Percentiles rank a stretch among this genome's conserved stretches.
These are phyloP conservation scores for Calliopsis andreniformis DNA, from an alignment of 1,140 invertebrate species.

Conservation along the genomic window DNA sequence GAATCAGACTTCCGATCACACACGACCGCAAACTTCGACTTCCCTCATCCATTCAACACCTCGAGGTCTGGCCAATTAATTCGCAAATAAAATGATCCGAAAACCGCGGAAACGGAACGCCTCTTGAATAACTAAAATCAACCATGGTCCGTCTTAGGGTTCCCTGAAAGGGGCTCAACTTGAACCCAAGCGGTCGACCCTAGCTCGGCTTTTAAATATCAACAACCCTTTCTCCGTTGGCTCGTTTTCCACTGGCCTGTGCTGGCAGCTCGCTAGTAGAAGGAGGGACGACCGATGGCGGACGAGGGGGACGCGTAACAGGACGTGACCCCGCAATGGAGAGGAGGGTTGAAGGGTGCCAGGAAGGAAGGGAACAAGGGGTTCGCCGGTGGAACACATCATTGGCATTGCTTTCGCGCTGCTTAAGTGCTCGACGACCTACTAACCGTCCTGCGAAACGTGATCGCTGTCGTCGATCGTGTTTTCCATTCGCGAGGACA, in stretches of 20 bases:
- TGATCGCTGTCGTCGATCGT: slow-evolving; percentile 43
- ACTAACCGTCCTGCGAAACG: slow-evolving; percentile 69
- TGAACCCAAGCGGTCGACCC: neutral
- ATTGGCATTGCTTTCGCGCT: slow-evolving; percentile 69
- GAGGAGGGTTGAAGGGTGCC: slow-evolving; percentile 35
- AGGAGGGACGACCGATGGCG: slow-evolving; percentile 20
- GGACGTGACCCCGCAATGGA: slow-evolving; percentile 46
- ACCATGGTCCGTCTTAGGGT: too few species aligned
- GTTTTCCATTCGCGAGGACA: slow-evolving; percentile 22
- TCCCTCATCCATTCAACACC: too few species aligned
- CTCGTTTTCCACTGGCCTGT: slow-evolving; percentile 6
- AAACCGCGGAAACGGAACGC: too few species aligned
- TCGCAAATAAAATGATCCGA: too few species aligned
- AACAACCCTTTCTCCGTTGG: slow-evolving; percentile 9
- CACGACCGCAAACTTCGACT: too few species aligned
- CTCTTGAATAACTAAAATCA: neutral
- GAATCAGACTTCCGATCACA: too few species aligned
- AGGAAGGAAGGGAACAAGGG: slow-evolving; percentile 50
- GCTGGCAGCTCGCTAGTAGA: neutral
- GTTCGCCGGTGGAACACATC: slow-evolving; percentile 49
- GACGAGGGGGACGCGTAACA: slow-evolving; percentile 38
- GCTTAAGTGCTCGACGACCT: slow-evolving; percentile 66
- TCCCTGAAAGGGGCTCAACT: neutral
- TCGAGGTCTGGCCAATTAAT: too few species aligned
- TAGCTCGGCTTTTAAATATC: slow-evolving; percentile 9